Conservation (phyloP, 1,140 invertebrate species). For the Plectrocnemia conspersa region DNA sequence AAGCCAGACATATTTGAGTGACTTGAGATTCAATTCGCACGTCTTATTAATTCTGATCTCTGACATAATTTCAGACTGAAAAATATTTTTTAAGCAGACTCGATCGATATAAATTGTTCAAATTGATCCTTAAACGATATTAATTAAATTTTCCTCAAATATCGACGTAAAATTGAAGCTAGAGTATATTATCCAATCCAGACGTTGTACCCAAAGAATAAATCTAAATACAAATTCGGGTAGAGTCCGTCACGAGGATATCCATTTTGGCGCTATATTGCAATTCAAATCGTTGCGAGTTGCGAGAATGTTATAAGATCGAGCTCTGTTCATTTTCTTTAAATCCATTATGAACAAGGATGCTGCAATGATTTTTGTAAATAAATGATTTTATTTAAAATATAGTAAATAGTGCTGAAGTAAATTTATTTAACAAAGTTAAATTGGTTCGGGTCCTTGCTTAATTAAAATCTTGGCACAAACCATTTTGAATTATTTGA, state of each 20-base stretch:
- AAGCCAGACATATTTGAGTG: too few relatives aligned
- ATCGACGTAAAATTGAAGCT: constrained; percentile 4
- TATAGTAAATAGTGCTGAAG: too few relatives aligned
- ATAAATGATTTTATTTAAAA: too few relatives aligned
- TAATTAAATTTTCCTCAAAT: neutral
- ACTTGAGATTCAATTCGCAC: too few relatives aligned
- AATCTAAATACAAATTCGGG: neutral
- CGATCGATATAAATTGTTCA: too few relatives aligned
- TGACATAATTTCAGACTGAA: neutral
- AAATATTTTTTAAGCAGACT: too few relatives aligned
- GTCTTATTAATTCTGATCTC: constrained; percentile 2
- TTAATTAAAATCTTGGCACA: too few relatives aligned
- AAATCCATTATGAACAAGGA: neutral
- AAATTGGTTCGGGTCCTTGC: too few relatives aligned
- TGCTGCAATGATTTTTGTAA: too few relatives aligned
- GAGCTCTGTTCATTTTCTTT: neutral
- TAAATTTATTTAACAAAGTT: too few relatives aligned
- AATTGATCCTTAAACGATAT: neutral
- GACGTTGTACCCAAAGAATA: neutral
- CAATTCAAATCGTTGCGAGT: constrained; percentile 14
- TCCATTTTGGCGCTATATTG: constrained; percentile 21
- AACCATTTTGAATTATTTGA: too few relatives aligned
- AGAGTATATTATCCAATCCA: too few relatives aligned
- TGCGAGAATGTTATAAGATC: constrained; percentile 11
- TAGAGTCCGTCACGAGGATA: constrained; percentile 10